phyloP scores from a whole-genome alignment of 2,797 vertebrate species.

The Oophaga sylvatica region DNA sequence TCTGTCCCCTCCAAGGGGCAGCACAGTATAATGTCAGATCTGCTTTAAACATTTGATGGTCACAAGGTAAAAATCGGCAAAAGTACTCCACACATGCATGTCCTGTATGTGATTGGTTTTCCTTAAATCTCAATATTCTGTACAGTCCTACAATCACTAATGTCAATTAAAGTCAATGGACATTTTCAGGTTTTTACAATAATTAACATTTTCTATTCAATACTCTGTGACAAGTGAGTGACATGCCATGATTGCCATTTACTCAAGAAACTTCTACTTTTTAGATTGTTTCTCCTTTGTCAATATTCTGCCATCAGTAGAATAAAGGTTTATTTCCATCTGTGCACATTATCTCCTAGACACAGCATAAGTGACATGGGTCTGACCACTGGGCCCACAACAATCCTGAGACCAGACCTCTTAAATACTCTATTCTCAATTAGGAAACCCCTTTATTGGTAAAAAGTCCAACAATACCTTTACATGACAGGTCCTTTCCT shows the following conservation, averaged over 20 bases:
- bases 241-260: neutral
- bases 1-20: no score
- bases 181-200: neutral
- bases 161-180: neutral
- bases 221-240: neutral
- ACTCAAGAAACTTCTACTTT: neutral
- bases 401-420: no score
- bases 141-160: neutral
- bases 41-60: no score
- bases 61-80: neutral
- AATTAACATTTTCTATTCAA: neutral
- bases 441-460: no score
- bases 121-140: neutral
- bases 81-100: neutral
- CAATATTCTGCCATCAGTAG: neutral
- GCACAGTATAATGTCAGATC: no score
- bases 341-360: neutral
- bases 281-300: neutral
- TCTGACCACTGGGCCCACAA: no score
- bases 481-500: no score
- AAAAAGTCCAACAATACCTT: no score
- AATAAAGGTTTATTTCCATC: neutral
- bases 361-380: no score
- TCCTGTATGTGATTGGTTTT: neutral
- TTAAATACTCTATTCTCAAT: no score